These are phyloP conservation scores for Argyrosomus japonicus DNA, from an alignment of 2,113 vertebrate genomes.

Conservation along the genomic window DNA sequence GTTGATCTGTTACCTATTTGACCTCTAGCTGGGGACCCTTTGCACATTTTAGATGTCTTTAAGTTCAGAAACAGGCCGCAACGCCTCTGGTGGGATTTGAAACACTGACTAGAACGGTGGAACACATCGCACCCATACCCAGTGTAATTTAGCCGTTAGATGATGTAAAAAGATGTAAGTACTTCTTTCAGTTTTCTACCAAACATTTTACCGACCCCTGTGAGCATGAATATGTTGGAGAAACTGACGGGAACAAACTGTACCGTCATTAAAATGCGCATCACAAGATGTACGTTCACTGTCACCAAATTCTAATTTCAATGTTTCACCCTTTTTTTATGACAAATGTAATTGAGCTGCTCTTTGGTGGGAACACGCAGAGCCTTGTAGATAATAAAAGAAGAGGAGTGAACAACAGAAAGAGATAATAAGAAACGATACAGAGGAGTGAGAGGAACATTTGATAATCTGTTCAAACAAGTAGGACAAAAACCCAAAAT, in stretches of 20 bases:
- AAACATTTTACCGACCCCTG: not conserved
- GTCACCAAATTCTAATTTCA: not conserved
- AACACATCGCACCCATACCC: too few species aligned
- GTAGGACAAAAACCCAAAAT: constrained; percentile 16
- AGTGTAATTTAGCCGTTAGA: too few species aligned
- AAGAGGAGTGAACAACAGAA: constrained; percentile 2
- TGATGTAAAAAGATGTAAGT: not conserved
- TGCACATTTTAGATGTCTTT: not conserved
- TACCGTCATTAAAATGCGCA: constrained; percentile 7
- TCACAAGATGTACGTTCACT: constrained; percentile 2
- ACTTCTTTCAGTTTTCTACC: not conserved
- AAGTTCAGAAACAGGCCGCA: too few species aligned
- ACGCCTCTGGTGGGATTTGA: too few species aligned
- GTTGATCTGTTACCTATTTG: too few species aligned
- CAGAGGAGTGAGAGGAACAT: not conserved
- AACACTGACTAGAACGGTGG: too few species aligned
- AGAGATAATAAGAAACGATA: not conserved
- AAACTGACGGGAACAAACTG: not conserved
- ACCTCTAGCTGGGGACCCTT: not conserved
- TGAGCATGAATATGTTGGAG: not conserved
- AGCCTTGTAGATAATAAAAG: not conserved
- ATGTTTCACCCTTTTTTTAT: not conserved
- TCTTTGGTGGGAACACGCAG: constrained; percentile 14
- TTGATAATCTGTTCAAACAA: constrained; percentile 1
- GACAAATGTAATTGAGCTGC: constrained; percentile 6